phyloP scores from a whole-genome alignment of 2,113 vertebrate genomes.

The Prunella himalayana region DNA sequence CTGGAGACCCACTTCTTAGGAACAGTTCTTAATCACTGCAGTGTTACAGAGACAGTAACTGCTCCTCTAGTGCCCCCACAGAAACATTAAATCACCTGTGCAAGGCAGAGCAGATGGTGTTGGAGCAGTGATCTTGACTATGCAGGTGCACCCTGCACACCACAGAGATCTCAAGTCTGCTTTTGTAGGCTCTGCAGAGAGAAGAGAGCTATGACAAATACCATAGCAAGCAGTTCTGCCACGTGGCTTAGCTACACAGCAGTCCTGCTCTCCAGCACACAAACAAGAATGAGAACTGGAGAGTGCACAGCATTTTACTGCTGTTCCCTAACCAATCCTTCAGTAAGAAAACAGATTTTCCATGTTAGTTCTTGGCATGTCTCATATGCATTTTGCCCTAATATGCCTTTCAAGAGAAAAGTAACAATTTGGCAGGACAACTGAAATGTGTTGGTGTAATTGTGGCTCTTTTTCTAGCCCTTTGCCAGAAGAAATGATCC shows the following conservation, averaged over 20 bases:
- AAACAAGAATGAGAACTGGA: background rate
- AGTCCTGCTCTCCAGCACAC: background rate
- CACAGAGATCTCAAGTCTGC: background rate
- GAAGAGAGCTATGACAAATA: background rate
- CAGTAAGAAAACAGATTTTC: background rate
- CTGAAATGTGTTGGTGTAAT: background rate
- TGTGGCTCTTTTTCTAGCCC: slow-evolving; percentile 73
- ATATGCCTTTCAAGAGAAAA: background rate
- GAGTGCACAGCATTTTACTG: background rate
- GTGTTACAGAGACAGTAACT: background rate
- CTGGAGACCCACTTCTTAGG: background rate
- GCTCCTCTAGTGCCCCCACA: background rate
- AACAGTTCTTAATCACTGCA: background rate
- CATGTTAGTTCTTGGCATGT: background rate
- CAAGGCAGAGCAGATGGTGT: background rate
- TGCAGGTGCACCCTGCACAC: background rate
- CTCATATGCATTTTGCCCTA: background rate
- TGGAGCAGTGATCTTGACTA: background rate
- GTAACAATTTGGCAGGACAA: fast-evolving
- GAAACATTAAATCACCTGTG: background rate
- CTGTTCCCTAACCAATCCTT: background rate
- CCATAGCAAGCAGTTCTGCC: background rate
- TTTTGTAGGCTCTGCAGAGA: background rate
- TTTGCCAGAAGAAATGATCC: slow-evolving; percentile 90
- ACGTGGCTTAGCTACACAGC: background rate